Evolutionary conservation across 2,113 vertebrate species (phyloP).

Genomic region (Solea senegalensis): DNA sequence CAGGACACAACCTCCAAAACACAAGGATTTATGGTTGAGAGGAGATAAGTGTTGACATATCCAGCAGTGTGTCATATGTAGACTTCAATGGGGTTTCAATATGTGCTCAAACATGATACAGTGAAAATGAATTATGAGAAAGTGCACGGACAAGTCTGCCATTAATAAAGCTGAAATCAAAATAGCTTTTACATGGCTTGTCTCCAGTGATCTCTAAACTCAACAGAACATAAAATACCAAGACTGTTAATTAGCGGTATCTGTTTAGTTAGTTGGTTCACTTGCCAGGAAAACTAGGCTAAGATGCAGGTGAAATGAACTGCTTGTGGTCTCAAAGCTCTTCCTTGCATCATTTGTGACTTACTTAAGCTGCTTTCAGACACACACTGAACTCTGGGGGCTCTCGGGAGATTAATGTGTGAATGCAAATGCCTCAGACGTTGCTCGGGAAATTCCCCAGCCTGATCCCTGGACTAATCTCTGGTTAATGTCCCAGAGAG

Average conservation of each 20-base stretch:
- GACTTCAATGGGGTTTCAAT: not conserved
- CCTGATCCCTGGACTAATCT: too few species aligned
- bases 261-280: not conserved
- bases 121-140: not conserved
- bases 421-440: not conserved
- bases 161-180: not conserved
- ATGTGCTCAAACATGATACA: not conserved
- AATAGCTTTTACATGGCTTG: not conserved
- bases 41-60: not conserved
- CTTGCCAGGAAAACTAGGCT: not conserved
- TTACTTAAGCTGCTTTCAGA: not conserved
- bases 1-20: not conserved
- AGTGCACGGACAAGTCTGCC: not conserved
- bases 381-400: not conserved
- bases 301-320: not conserved
- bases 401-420: not conserved
- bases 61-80: not conserved
- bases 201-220: not conserved
- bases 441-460: not conserved
- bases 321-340: not conserved
- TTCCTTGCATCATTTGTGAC: not conserved
- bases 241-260: too few species aligned
- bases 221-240: too few species aligned
- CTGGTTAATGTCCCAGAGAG: too few species aligned
- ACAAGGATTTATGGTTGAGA: constrained; percentile 7